Evolutionary conservation across 2,888 invertebrate genomes (phyloP), one percentile per base, ranked within the genome.

Genomic region (Drosophila mimica): DNA sequence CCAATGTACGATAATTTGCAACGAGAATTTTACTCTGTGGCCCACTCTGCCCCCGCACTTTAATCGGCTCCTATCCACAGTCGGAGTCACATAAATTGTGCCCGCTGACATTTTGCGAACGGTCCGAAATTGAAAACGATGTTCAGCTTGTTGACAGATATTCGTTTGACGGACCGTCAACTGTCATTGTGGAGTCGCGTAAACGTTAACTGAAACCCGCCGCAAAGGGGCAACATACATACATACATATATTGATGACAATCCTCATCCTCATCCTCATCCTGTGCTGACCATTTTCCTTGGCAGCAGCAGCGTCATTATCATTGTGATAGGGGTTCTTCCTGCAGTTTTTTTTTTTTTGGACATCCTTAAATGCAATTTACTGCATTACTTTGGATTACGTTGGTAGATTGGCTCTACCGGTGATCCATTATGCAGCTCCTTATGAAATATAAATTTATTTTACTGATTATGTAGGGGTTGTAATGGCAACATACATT

Each of bases 141-240:
- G 88, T 89, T 82, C 88, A 62, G 64, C 82, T 71, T 84, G 88
- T 87, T 83, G 89, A 87, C 91, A 86, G 89, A 90, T 90, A 89
- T 89, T 87, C 91, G 74, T 81, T 79, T 87, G 91, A 87, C 91
- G 80, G 91, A 85, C 79, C 88, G 77, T 90, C 91, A 84, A 76
- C 89, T 89, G 87, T 84, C 90, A 80, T 46, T 25, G 46, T 46
- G 46, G 46, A 46, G 34, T 33, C 66, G 74, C 25, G 64, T 78
- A 70, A 57, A 76, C 48, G 72, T 78, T 74, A 59, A 76, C 53
- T 57, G 67, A 54, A 61, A 69, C 36, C 75, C 70, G 58, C 80
- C 64, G 54, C 65, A 66, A 62, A 77, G 57, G 82, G 73, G 52
- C 64, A 61, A 40, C 36, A 36, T 36, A 15, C 13, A 48, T 33